Conservation (phyloP, 2,888 invertebrate genomes). For the Amaurobius ferox region DNA sequence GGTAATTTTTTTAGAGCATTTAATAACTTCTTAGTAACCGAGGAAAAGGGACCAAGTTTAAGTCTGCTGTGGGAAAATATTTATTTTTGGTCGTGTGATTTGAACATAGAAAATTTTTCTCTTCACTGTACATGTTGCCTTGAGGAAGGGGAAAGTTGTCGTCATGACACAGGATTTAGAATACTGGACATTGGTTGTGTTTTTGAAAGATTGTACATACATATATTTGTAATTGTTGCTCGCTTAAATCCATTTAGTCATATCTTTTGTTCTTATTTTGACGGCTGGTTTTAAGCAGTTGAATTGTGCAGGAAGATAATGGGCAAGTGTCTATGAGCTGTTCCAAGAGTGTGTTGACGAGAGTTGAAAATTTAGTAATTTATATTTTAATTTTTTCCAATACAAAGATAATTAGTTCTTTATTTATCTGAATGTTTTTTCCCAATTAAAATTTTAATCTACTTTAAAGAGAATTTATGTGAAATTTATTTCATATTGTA, state of each 20-base stretch:
- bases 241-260: conserved; percentile 59
- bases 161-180: conserved; percentile 53
- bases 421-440: no score
- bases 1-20: no score
- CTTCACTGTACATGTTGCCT: conserved; percentile 12
- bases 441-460: no score
- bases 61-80: no score
- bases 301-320: conserved; percentile 10
- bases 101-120: conserved; percentile 34
- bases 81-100: no score
- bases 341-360: no score
- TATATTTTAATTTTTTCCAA: no score
- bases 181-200: conserved; percentile 53
- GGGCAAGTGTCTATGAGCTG: background rate
- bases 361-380: no score
- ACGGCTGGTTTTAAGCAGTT: conserved; percentile 54
- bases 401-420: no score
- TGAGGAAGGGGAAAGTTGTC: conserved; percentile 28
- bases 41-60: conserved; percentile 38
- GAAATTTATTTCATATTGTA: no score
- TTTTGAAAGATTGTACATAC: conserved; percentile 50
- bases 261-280: conserved; percentile 31
- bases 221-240: conserved; percentile 51
- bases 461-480: no score
- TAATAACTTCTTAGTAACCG: no score